Evolutionary conservation across 2,888 invertebrate genomes (phyloP).

Genomic region (Rutpela maculata): DNA sequence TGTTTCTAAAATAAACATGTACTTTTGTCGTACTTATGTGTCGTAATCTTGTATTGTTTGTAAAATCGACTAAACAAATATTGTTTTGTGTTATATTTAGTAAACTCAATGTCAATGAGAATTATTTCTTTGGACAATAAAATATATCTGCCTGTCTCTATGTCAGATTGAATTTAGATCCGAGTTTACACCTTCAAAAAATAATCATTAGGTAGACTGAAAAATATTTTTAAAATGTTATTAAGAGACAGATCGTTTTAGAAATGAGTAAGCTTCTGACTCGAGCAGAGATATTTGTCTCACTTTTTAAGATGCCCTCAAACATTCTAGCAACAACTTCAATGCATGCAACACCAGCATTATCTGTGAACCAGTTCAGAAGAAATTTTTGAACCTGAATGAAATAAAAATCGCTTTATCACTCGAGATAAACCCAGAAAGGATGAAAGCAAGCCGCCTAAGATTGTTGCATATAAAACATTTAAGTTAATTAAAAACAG

Average conservation of each 20-base stretch:
- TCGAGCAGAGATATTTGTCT: too few species aligned
- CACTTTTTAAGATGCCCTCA: neutral
- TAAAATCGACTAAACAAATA: too few species aligned
- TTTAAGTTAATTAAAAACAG: conserved; percentile 33
- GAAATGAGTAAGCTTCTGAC: neutral
- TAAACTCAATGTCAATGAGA: too few species aligned
- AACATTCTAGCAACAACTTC: neutral
- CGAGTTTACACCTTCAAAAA: neutral
- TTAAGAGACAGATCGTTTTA: neutral
- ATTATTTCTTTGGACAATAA: too few species aligned
- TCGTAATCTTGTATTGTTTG: too few species aligned
- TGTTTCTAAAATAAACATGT: too few species aligned
- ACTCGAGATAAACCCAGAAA: neutral
- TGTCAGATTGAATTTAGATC: neutral
- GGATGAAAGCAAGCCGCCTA: conserved; percentile 31
- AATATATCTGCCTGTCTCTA: too few species aligned
- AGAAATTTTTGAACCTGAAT: conserved; percentile 40
- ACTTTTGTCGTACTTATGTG: too few species aligned
- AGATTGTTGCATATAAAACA: conserved; percentile 34
- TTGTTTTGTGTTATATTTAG: too few species aligned
- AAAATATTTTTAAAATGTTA: neutral
- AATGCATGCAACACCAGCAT: neutral
- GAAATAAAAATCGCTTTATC: conserved; percentile 35
- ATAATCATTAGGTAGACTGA: neutral
- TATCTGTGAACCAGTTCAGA: conserved; percentile 33